A percentile compares a stretch with the other conserved stretches of the same genome.
Evolutionary conservation across 2,113 vertebrate genomes (phyloP).

Genomic region (Nycticryphes semicollaris): DNA sequence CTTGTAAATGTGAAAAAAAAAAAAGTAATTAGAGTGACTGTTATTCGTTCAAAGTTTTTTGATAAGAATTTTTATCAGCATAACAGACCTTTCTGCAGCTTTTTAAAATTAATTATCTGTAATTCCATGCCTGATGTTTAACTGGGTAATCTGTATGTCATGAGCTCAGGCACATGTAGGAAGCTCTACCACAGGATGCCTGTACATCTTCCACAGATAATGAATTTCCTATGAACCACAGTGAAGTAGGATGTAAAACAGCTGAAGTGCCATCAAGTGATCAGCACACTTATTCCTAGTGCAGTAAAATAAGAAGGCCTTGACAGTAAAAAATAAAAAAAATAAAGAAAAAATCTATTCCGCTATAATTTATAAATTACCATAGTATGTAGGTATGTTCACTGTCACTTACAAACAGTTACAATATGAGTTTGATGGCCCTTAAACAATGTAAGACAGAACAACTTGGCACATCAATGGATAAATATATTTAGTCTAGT

Average conservation of each 20-base stretch:
- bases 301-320: neutral
- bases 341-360: neutral
- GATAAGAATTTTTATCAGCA: neutral
- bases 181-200: neutral
- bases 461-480: neutral
- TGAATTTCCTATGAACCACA: neutral
- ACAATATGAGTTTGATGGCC: neutral
- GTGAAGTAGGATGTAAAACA: neutral
- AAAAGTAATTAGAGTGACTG: neutral
- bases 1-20: neutral
- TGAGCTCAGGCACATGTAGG: neutral
- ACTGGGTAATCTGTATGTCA: neutral
- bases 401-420: neutral
- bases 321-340: neutral
- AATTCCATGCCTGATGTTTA: neutral
- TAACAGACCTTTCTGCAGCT: neutral
- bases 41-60: neutral
- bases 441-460: neutral
- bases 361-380: neutral
- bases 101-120: neutral
- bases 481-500: neutral
- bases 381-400: neutral
- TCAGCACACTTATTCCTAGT: accelerated
- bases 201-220: neutral
- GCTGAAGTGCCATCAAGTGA: neutral